A percentile compares a stretch with the other conserved stretches of the same genome.
These are phyloP conservation scores for Macroteleia sp. DNA, from an alignment of 2,888 invertebrate genomes.

Conservation along the genomic window DNA sequence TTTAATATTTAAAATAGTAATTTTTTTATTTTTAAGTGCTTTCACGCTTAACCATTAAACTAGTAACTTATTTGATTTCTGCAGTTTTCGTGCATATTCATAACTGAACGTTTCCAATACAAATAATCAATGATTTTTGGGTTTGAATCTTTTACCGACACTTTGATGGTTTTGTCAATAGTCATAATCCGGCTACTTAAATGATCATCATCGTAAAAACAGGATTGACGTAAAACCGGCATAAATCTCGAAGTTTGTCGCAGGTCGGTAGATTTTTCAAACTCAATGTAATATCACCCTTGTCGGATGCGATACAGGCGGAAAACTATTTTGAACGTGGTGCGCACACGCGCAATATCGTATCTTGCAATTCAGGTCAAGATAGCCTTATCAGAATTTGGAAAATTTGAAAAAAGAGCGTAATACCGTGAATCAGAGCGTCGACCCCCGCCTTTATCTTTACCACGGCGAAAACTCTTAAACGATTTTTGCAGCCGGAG, in stretches of 20 bases:
- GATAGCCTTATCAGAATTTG: constrained; percentile 35
- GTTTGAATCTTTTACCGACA: not conserved
- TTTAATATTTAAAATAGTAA: no score
- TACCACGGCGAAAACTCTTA: constrained; percentile 25
- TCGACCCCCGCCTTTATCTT: constrained; percentile 32
- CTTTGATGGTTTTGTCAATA: not conserved
- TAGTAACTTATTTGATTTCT: no score
- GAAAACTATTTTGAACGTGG: not conserved
- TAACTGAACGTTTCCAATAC: no score
- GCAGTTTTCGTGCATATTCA: no score
- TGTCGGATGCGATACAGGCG: not conserved
- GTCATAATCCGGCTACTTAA: constrained; percentile 8
- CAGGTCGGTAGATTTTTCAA: no score
- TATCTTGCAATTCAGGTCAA: constrained; percentile 19
- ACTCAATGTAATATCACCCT: not conserved
- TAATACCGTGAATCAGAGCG: constrained; percentile 33
- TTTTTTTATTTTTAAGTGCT: no score
- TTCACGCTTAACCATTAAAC: no score
- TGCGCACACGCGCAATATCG: not conserved
- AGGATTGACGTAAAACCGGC: constrained; percentile 9
- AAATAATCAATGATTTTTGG: no score
- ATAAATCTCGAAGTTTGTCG: constrained; percentile 4
- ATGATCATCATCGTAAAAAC: constrained; percentile 3
- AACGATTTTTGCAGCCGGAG: constrained; percentile 54
- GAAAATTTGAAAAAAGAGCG: constrained; percentile 23